Conservation (phyloP, 2,113 vertebrate genomes). For the Nymphicus hollandicus region DNA sequence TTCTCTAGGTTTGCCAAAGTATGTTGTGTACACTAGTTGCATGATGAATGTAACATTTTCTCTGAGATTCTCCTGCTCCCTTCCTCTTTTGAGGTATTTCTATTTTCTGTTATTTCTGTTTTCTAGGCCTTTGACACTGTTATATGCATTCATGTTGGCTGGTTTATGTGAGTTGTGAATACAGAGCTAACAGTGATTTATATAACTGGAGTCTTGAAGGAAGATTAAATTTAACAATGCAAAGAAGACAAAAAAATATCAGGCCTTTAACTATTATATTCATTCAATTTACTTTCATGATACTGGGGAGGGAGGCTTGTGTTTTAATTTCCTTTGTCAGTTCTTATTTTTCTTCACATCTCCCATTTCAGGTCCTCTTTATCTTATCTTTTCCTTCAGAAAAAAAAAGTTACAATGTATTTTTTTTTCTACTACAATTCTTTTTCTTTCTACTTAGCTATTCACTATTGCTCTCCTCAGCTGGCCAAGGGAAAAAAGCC, state of each 20-base stretch:
- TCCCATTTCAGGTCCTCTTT: neutral
- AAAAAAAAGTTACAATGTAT: neutral
- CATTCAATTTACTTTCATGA: neutral
- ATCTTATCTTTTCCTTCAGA: neutral
- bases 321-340: neutral
- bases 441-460: constrained; percentile 7
- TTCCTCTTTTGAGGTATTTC: neutral
- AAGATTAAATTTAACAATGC: neutral
- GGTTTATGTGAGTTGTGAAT: neutral
- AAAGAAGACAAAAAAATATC: neutral
- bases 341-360: neutral
- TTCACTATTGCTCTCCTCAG: neutral
- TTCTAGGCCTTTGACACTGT: neutral
- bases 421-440: neutral
- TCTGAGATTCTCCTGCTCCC: neutral
- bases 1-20: neutral
- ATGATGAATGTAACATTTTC: neutral
- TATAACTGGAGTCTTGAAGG: neutral
- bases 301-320: neutral
- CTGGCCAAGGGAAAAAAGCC: neutral
- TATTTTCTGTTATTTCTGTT: neutral
- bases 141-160: neutral
- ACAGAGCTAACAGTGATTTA: neutral
- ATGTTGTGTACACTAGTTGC: neutral
- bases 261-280: neutral